Conservation (phyloP, 2,797 vertebrate genomes). For the Philypnodon macrostomus region DNA sequence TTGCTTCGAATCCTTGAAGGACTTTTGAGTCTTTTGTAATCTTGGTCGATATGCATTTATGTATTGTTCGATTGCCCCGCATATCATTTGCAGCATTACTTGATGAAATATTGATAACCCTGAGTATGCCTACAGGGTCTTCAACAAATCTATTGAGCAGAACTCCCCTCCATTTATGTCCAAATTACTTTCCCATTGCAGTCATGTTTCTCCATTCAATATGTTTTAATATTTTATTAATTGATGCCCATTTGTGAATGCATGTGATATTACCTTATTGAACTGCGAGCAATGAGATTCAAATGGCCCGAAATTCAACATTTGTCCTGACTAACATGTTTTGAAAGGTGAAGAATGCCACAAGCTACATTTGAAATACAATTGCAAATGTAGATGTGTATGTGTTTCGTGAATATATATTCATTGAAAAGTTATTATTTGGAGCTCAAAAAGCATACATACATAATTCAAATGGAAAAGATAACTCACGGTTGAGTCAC, state of each 20-base stretch:
- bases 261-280: background rate
- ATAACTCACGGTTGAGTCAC: no score
- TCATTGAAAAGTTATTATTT: no score
- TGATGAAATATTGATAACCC: constrained; percentile 59
- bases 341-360: background rate
- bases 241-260: constrained; percentile 1
- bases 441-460: no score
- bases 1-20: background rate
- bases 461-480: no score
- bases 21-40: constrained; percentile 23
- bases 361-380: no score
- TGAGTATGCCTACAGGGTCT: background rate
- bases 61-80: constrained; percentile 38
- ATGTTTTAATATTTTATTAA: constrained; percentile 28
- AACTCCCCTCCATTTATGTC: constrained; percentile 17
- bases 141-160: constrained; percentile 20
- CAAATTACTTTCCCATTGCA: constrained; percentile 29
- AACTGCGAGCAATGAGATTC: background rate
- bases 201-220: constrained; percentile 25
- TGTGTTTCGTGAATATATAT: no score
- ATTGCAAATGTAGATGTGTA: no score
- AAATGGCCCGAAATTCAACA: constrained; percentile 3
- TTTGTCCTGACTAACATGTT: background rate
- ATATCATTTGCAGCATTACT: constrained; percentile 55
- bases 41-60: constrained; percentile 48